Conservation (phyloP, 2,797 vertebrate species). For the Tangara arthus region DNA sequence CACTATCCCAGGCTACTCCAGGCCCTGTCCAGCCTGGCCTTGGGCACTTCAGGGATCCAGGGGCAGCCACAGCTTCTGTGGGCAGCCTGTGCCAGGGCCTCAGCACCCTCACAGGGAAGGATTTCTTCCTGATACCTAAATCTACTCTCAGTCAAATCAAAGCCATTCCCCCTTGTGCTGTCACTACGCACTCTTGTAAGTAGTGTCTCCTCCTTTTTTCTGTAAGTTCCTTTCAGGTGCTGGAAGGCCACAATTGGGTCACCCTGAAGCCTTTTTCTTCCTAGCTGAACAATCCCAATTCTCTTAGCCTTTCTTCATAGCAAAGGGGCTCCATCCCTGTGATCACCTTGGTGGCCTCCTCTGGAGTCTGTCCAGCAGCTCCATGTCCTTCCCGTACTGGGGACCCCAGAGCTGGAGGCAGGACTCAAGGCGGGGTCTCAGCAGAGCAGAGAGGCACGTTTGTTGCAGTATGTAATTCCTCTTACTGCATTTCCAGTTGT, state of each 20-base stretch:
- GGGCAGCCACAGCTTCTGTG: not conserved
- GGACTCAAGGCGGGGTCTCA: not conserved
- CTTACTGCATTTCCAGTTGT: not conserved
- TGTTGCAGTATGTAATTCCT: not conserved
- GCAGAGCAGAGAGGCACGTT: not conserved
- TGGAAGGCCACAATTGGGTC: fast-evolving
- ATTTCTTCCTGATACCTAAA: not conserved
- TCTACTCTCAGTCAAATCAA: fast-evolving
- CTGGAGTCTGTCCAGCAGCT: not conserved
- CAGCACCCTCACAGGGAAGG: fast-evolving
- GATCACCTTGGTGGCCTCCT: not conserved
- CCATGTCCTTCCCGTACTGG: not conserved
- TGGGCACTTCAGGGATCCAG: not conserved
- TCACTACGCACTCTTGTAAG: not conserved
- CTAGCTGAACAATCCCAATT: not conserved
- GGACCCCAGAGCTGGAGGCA: not conserved
- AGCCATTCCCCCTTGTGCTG: not conserved
- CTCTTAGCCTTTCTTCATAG: not conserved
- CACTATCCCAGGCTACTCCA: not conserved
- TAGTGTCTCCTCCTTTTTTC: not conserved
- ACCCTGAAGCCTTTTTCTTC: not conserved
- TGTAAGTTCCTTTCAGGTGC: not conserved
- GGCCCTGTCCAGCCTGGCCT: fast-evolving
- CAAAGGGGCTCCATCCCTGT: not conserved
- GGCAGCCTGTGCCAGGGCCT: not conserved